These are phyloP conservation scores for Stichodactyla mertensii DNA, from an alignment of 64 coral and sea anemone genomes.

Conservation along the genomic window DNA sequence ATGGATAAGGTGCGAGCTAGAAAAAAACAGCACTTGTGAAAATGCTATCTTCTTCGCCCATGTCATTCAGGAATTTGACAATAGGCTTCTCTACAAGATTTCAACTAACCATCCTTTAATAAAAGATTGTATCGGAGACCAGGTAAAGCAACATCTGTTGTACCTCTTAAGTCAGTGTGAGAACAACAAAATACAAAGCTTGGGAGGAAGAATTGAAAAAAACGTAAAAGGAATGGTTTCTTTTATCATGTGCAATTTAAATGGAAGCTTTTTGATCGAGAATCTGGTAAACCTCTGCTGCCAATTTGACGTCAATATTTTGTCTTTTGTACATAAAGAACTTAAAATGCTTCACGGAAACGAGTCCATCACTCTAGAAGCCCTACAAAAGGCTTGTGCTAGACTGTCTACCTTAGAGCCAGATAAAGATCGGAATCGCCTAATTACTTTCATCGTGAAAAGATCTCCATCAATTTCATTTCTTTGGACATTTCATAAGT, in stretches of 20 bases:
- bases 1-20: neutral
- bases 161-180: neutral
- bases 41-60: neutral
- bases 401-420: neutral
- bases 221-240: neutral
- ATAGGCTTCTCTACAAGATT: neutral
- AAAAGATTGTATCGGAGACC: neutral
- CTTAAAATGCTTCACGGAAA: neutral
- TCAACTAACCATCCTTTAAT: neutral
- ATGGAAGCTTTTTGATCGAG: neutral
- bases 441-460: neutral
- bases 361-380: neutral
- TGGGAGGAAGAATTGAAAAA: neutral
- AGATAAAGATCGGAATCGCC: neutral
- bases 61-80: conserved; percentile 8
- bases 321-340: no score
- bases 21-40: neutral
- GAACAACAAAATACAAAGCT: neutral
- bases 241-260: neutral
- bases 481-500: neutral
- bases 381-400: neutral
- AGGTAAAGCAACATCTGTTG: neutral
- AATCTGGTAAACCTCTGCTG: neutral
- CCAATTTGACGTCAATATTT: neutral
- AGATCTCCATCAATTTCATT: neutral